Conservation (phyloP, 92 coral and sea anemone species). For the Bergia sp. region DNA sequence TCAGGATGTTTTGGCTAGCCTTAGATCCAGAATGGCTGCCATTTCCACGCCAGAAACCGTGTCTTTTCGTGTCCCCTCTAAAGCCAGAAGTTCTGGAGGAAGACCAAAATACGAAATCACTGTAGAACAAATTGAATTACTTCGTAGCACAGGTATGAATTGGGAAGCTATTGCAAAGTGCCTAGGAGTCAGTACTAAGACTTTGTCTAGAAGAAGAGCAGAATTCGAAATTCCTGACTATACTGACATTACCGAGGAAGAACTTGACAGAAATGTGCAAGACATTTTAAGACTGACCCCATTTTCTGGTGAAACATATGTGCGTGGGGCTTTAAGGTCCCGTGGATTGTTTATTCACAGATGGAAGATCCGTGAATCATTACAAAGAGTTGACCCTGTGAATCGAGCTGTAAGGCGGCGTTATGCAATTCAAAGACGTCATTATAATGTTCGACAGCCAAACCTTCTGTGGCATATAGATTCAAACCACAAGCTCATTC, state of each 20-base stretch:
- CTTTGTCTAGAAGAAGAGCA: conserved; percentile 44
- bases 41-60: no score
- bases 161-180: conserved; percentile 44
- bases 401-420: conserved; percentile 50
- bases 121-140: conserved; percentile 45
- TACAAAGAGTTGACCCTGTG: conserved; percentile 48
- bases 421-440: conserved; percentile 42
- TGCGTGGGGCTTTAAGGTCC: conserved; percentile 49
- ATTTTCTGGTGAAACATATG: conserved; percentile 57
- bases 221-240: conserved; percentile 21
- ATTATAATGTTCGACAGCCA: conserved; percentile 34
- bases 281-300: conserved; percentile 49
- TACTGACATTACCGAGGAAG: no score
- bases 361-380: conserved; percentile 41
- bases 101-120: not conserved
- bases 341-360: conserved; percentile 46
- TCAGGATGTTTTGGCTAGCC: conserved; percentile 2
- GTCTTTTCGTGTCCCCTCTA: not conserved
- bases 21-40: conserved; percentile 29
- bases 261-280: no score
- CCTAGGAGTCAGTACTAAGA: conserved; percentile 42
- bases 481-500: conserved; percentile 37
- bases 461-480: conserved; percentile 40
- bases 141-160: conserved; percentile 39
- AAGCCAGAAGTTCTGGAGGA: no score